Evolutionary conservation across 2,797 vertebrate genomes (phyloP).

Genomic region (Coregonus suidteri): DNA sequence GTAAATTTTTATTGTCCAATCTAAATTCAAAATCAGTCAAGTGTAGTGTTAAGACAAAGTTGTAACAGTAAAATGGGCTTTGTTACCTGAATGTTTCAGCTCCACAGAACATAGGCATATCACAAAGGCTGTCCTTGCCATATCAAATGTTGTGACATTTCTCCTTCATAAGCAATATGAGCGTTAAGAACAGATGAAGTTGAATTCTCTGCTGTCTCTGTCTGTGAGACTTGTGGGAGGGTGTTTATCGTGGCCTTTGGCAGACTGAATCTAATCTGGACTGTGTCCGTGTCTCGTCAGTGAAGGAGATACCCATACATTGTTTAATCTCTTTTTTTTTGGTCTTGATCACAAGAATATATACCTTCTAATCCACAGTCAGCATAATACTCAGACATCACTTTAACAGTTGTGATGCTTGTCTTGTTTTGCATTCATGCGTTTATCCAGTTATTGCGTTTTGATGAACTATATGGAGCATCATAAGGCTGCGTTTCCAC

Average conservation of each 20-base stretch:
- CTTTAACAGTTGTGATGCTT: constrained; percentile 45
- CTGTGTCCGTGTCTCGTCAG: constrained; percentile 36
- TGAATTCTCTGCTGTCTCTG: constrained; percentile 32
- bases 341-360: constrained; percentile 30
- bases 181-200: constrained; percentile 23
- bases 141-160: neutral
- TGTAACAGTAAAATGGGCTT: neutral
- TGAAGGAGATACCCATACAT: constrained; percentile 15
- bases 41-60: neutral
- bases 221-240: constrained; percentile 41
- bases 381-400: constrained; percentile 27
- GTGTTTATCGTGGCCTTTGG: constrained; percentile 55
- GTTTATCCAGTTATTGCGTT: constrained; percentile 52
- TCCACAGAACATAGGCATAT: neutral
- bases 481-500: no score
- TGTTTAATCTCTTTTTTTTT: constrained; percentile 23
- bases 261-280: constrained; percentile 58
- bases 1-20: neutral
- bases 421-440: constrained; percentile 37
- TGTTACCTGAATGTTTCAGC: neutral
- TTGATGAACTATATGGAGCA: constrained; percentile 4
- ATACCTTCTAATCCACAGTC: constrained; percentile 38
- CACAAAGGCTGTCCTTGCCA: neutral
- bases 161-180: constrained; percentile 62
- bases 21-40: neutral